Percentiles rank a stretch among this genome's conserved stretches.
Conservation (phyloP, 2,113 vertebrate genomes). For the Balaeniceps rex region DNA sequence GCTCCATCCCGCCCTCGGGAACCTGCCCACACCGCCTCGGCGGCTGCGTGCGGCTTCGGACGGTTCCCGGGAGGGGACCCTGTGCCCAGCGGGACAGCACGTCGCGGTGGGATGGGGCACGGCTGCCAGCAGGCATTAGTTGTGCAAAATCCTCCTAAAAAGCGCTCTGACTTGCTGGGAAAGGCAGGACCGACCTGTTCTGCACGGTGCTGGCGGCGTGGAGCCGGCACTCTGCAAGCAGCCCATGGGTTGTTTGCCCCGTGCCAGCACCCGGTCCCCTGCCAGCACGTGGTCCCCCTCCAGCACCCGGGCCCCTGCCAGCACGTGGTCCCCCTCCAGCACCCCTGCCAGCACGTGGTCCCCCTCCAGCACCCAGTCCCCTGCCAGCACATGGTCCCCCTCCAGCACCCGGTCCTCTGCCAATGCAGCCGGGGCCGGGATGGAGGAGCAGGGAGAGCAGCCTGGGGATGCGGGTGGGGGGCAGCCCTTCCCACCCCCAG, state of each 20-base stretch:
- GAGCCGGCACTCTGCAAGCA: neutral
- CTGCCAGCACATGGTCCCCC: neutral
- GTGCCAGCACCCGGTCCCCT: neutral
- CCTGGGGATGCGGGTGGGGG: rapidly evolving
- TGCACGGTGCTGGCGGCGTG: neutral
- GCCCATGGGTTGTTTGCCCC: neutral
- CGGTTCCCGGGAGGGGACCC: neutral
- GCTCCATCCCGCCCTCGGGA: neutral
- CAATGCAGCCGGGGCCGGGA: neutral
- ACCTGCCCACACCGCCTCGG: neutral
- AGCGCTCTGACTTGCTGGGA: neutral
- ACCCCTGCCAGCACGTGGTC: neutral
- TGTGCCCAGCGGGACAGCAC: neutral
- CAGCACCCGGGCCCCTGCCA: neutral
- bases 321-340: rapidly evolving
- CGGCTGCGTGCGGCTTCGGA: neutral
- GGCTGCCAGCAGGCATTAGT: neutral
- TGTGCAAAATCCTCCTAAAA: neutral
- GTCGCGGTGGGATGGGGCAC: neutral
- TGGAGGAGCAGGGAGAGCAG: neutral
- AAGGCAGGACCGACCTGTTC: neutral
- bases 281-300: neutral
- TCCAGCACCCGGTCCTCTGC: neutral
- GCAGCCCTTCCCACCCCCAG: neutral
- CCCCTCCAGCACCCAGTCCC: neutral